A percentile compares a stretch with the other conserved stretches of the same genome.
Evolutionary conservation across 2,888 invertebrate species (phyloP).

Genomic region (Dasysyrphus albostriatus): DNA sequence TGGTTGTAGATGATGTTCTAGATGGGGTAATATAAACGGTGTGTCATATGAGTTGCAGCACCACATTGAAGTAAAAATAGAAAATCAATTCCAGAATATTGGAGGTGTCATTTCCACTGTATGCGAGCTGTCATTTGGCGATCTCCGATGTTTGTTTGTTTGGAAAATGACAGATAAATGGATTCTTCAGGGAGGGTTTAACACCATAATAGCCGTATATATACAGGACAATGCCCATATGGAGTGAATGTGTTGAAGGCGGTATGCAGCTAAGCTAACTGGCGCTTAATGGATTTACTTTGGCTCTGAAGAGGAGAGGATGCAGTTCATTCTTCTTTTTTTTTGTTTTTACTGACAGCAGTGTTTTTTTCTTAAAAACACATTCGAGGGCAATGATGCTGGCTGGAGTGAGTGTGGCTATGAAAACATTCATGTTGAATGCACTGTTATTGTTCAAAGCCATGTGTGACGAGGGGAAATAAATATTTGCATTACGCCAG

Average conservation of each 20-base stretch:
- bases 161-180: slow-evolving; percentile 68
- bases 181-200: slow-evolving; percentile 50
- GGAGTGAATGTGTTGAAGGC: slow-evolving; percentile 55
- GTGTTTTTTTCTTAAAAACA: slow-evolving; percentile 33
- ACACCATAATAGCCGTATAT: background rate
- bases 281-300: slow-evolving; percentile 73
- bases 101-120: slow-evolving; percentile 65
- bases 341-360: slow-evolving; percentile 3
- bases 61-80: slow-evolving; percentile 47
- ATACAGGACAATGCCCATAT: slow-evolving; percentile 34
- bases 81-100: slow-evolving; percentile 71
- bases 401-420: slow-evolving; percentile 8
- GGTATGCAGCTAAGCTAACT: slow-evolving; percentile 47
- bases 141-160: slow-evolving; percentile 54
- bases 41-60: slow-evolving; percentile 36
- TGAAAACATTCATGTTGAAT: slow-evolving; percentile 12
- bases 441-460: background rate
- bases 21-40: slow-evolving; percentile 34
- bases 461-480: slow-evolving; percentile 21
- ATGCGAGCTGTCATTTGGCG: slow-evolving; percentile 51
- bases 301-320: slow-evolving; percentile 34
- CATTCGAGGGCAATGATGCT: slow-evolving; percentile 34
- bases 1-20: background rate
- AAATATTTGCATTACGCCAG: slow-evolving; percentile 64
- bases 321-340: background rate